These are phyloP conservation scores for Seriola dumerili DNA, from an alignment of 2,113 vertebrate genomes.

Conservation along the genomic window DNA sequence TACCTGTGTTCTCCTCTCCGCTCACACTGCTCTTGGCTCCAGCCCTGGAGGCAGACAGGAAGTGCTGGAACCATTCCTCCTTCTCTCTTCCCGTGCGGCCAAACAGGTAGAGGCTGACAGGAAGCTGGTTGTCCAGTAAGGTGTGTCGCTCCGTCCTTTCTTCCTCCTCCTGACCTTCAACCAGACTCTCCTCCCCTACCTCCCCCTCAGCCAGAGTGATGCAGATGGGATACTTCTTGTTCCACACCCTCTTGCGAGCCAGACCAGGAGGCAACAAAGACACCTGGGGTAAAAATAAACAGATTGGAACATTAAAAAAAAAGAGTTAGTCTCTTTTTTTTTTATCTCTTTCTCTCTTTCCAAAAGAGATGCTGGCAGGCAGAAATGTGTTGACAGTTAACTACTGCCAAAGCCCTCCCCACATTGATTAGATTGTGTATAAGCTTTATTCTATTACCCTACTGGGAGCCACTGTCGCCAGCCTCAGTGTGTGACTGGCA, in stretches of 20 bases:
- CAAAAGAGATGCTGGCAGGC: neutral
- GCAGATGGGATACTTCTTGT: slow-evolving; percentile 91
- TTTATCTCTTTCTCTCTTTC: neutral
- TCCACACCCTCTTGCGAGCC: slow-evolving; percentile 90
- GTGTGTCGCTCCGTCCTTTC: slow-evolving; percentile 37
- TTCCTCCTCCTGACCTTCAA: slow-evolving; percentile 55
- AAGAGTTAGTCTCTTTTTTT: neutral
- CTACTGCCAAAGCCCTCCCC: neutral
- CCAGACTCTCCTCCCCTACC: slow-evolving; percentile 67
- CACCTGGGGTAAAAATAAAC: slow-evolving; percentile 75
- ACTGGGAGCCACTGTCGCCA: neutral
- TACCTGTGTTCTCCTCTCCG: slow-evolving; percentile 78
- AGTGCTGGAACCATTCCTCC: slow-evolving; percentile 91
- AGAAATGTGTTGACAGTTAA: neutral
- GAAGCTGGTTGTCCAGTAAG: slow-evolving; percentile 29
- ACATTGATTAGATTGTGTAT: slow-evolving; percentile 15
- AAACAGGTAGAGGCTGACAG: slow-evolving; percentile 85
- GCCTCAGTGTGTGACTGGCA: neutral
- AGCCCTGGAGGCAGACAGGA: slow-evolving; percentile 77
- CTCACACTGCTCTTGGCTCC: slow-evolving; percentile 40
- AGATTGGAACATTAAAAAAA: neutral
- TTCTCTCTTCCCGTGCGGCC: slow-evolving; percentile 89
- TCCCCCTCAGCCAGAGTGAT: slow-evolving; percentile 80
- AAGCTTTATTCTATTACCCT: slow-evolving; percentile 9
- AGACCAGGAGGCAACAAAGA: slow-evolving; percentile 85